Percentiles rank a stretch among this genome's conserved stretches.
Conservation (phyloP, 2,113 vertebrate genomes). For the Takifugu bimaculatus region DNA sequence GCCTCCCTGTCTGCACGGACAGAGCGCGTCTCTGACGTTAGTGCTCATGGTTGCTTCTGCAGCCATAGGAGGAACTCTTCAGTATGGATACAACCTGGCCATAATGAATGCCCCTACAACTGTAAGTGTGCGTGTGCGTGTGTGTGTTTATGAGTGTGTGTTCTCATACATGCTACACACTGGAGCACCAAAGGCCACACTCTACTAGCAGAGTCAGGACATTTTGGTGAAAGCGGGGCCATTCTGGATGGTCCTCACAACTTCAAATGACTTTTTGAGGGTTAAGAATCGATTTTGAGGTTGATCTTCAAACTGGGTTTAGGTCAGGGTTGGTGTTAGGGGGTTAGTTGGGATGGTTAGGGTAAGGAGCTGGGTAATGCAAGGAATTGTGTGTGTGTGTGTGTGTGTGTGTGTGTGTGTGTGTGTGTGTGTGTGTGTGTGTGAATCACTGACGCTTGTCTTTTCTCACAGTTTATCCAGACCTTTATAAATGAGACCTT, state of each 20-base stretch:
- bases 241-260: too few species aligned
- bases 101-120: conserved; percentile 86
- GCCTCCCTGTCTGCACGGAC: conserved; percentile 18
- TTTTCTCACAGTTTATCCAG: conserved; percentile 79
- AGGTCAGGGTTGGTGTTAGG: too few species aligned
- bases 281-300: too few species aligned
- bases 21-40: conserved; percentile 74
- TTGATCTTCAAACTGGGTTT: too few species aligned
- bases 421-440: background rate
- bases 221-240: too few species aligned
- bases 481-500: conserved; percentile 82
- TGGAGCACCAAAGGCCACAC: too few species aligned
- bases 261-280: too few species aligned
- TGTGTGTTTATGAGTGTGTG: background rate
- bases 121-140: conserved; percentile 62
- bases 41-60: conserved; percentile 82
- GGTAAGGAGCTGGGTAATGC: too few species aligned
- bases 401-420: background rate
- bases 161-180: too few species aligned
- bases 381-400: background rate
- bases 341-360: too few species aligned
- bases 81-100: conserved; percentile 89
- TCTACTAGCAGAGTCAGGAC: too few species aligned
- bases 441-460: background rate
- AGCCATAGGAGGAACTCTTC: conserved; percentile 88